These are phyloP conservation scores for Lobophora halterata DNA, from an alignment of 2,888 invertebrate species.

Conservation along the genomic window DNA sequence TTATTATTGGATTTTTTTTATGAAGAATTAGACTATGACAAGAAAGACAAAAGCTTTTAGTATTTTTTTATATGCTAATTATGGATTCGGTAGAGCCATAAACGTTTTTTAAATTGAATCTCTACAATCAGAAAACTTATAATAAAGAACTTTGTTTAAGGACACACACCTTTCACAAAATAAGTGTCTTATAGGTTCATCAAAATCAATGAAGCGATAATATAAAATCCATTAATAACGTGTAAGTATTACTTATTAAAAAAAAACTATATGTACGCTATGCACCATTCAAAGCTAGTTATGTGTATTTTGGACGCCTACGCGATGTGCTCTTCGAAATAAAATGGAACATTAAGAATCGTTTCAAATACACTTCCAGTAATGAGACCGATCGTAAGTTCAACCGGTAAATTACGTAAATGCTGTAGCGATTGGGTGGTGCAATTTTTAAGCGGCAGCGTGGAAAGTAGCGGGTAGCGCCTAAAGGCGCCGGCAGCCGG, in stretches of 20 bases:
- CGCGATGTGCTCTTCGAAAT: conserved; percentile 39
- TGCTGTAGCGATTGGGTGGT: conserved; percentile 44
- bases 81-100: too few species aligned
- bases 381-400: conserved; percentile 67
- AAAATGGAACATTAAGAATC: conserved; percentile 56
- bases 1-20: conserved; percentile 14
- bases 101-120: too few species aligned
- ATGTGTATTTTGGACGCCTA: conserved; percentile 16
- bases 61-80: too few species aligned
- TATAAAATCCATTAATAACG: not conserved
- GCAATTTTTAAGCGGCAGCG: conserved; percentile 26
- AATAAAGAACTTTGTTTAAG: too few species aligned
- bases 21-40: conserved; percentile 7
- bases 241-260: conserved; percentile 1
- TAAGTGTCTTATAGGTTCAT: too few species aligned
- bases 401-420: conserved; percentile 61
- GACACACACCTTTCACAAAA: too few species aligned
- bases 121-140: too few species aligned
- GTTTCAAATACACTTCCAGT: conserved; percentile 64
- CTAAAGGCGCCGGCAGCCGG: too few species aligned
- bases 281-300: conserved; percentile 7
- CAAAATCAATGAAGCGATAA: conserved; percentile 6
- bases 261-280: not conserved
- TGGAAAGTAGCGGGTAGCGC: not conserved
- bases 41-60: conserved; percentile 1